Evolutionary conservation across 35 echinoderm and acorn worm species (phyloP).

Genomic region (Acanthaster planci): DNA sequence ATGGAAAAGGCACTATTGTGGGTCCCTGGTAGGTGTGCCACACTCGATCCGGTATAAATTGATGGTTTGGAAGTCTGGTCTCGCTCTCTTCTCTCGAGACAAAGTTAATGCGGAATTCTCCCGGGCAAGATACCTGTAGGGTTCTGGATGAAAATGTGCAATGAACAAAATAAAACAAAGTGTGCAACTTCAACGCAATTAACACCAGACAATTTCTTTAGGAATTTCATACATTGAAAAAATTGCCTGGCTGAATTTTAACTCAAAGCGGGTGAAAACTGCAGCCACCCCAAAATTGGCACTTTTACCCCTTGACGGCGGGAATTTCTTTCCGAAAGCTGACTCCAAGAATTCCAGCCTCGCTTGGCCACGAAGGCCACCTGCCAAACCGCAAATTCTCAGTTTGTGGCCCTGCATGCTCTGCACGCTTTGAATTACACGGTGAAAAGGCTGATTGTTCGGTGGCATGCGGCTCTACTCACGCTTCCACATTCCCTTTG

Average conservation of each 20-base stretch:
- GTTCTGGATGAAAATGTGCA: slow-evolving; percentile 41
- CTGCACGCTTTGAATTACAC: too few relatives aligned
- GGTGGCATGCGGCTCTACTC: too few relatives aligned
- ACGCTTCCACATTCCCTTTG: not conserved
- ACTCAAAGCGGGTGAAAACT: not conserved
- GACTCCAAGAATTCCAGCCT: too few relatives aligned
- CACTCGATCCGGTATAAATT: slow-evolving; percentile 36
- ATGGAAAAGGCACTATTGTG: slow-evolving; percentile 44
- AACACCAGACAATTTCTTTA: not conserved
- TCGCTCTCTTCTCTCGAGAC: slow-evolving; percentile 56
- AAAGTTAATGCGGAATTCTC: slow-evolving; percentile 64
- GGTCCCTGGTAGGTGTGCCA: slow-evolving; percentile 43
- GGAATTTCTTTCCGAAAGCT: too few relatives aligned
- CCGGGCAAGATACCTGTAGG: slow-evolving; percentile 47
- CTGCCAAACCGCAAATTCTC: too few relatives aligned
- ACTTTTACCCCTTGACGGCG: too few relatives aligned
- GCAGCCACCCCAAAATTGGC: not conserved
- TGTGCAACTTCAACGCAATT: not conserved
- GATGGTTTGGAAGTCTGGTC: not conserved
- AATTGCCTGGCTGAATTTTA: not conserved
- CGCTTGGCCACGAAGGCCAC: too few relatives aligned
- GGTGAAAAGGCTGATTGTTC: too few relatives aligned
- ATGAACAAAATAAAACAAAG: not conserved
- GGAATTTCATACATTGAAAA: not conserved
- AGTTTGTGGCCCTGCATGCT: too few relatives aligned